A percentile compares a stretch with the other conserved stretches of the same genome.
These are phyloP conservation scores for Xestia xanthographa DNA, from an alignment of 2,888 invertebrate species.

Conservation along the genomic window DNA sequence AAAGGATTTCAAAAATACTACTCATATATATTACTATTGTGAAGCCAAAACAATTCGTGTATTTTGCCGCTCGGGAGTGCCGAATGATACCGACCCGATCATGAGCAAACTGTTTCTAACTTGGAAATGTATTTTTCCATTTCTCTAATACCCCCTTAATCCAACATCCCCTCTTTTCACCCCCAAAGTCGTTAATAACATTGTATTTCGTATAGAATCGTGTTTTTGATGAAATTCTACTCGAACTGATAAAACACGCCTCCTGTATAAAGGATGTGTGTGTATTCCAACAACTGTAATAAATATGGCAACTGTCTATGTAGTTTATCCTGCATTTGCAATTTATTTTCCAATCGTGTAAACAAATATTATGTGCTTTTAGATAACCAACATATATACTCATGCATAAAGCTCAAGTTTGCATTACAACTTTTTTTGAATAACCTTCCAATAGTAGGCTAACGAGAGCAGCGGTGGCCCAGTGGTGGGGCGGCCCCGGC, in stretches of 20 bases:
- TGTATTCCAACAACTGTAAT: slow-evolving; percentile 13
- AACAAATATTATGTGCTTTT: neutral
- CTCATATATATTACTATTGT: neutral
- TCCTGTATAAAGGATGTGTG: neutral
- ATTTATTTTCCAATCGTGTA: neutral
- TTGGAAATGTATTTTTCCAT: neutral
- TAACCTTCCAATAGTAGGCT: neutral
- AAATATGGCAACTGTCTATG: slow-evolving; percentile 18
- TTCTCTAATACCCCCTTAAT: neutral
- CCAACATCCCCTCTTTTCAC: neutral
- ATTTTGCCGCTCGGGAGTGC: neutral
- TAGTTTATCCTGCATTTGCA: neutral
- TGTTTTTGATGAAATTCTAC: slow-evolving; percentile 46
- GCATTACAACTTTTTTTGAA: neutral
- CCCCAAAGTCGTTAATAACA: slow-evolving; percentile 8
- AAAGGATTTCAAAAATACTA: neutral
- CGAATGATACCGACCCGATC: neutral
- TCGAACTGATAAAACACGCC: slow-evolving; percentile 50
- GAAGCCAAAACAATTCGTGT: neutral
- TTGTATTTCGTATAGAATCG: slow-evolving; percentile 33
- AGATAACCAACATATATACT: neutral
- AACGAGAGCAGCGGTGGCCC: too few species aligned
- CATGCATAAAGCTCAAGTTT: neutral
- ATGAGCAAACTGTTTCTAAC: neutral
- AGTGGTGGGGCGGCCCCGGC: too few species aligned